phyloP scores from a whole-genome alignment of 2,888 invertebrate species.

The Keiferia lycopersicella region DNA sequence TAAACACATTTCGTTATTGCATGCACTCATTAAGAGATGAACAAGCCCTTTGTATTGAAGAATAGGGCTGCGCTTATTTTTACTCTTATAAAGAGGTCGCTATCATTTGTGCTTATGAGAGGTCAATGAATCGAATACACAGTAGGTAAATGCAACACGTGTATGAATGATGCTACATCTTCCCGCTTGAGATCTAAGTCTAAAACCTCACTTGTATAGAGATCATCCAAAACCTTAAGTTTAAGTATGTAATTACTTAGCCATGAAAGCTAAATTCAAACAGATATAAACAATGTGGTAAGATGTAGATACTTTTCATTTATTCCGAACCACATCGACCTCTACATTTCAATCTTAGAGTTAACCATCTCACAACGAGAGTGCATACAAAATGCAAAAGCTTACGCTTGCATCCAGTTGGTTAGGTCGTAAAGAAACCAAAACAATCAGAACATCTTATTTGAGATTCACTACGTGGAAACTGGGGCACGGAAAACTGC shows the following conservation, averaged over 20 bases:
- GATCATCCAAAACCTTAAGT: too few relatives aligned
- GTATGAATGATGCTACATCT: neutral
- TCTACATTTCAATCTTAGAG: conserved; percentile 15
- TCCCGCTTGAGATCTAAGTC: too few relatives aligned
- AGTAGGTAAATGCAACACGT: conserved; percentile 13
- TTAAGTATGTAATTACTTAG: too few relatives aligned
- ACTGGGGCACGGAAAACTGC: conserved; percentile 2
- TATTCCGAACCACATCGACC: neutral
- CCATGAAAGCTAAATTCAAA: too few relatives aligned
- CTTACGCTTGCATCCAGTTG: conserved; percentile 15
- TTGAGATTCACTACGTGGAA: conserved; percentile 5
- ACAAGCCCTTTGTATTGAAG: conserved; percentile 57
- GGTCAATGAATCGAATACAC: conserved; percentile 33
- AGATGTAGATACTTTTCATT: neutral
- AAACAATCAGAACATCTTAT: conserved; percentile 23
- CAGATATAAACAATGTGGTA: too few relatives aligned
- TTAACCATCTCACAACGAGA: neutral
- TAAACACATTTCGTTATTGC: conserved; percentile 58
- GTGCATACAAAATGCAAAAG: conserved; percentile 8
- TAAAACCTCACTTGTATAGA: too few relatives aligned
- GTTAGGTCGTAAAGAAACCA: conserved; percentile 14
- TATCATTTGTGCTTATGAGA: conserved; percentile 40
- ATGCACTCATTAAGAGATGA: conserved; percentile 63
- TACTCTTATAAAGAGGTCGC: conserved; percentile 48
- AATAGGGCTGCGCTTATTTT: conserved; percentile 59